Evolutionary conservation across 2,797 vertebrate species (phyloP), one percentile per base, ranked within the genome.

Genomic region (Amniataba percoides): DNA sequence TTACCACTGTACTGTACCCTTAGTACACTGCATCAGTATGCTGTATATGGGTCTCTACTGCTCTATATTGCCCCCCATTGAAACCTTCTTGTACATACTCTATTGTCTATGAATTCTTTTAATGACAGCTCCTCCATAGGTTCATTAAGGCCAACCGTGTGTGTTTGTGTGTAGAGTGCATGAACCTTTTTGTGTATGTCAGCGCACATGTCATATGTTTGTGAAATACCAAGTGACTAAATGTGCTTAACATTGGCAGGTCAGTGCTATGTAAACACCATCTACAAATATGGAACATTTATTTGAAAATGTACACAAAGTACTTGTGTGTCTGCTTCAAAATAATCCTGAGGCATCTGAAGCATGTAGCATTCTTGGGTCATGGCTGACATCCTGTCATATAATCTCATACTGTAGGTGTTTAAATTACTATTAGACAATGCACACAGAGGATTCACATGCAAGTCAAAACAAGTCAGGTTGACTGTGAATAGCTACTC

Each of bases 51-150:
- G 27, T 58, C 19, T 43, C 21, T 39, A 12, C 45, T 87, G 68
- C 65, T 81, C 2, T 72, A 53, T 58, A 64, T 53, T 1, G 60
- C 78, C 77, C 71, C 69, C 81, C 85, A 49, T 65, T 83, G 79
- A 73, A 31, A 19, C 42, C 31, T 53, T 7, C 43, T 65, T 0
- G 8, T 52, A 46, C 21, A 55, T 23, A 61, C 19, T 12, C 56
- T 2, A 52, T 4, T 23, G 52, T 5, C 56, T 67, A 23, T 42
- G 27, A 23, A 57, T 27, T 23, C 64, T 43, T 68, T 75, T 70
- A 42, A 55, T 72, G 72, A 70, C 67, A 88, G 70, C 60, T 34
- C 23, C n/a, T 71, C 42, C 61, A 72, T 71, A 15, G 68, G 74
- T 77, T 87, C 23, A 62, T 48, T 46, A 10, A 57, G 53, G 67